Base-by-base conservation (phyloP, 2,888 invertebrate species). In the Pachydiplax longipennis region DNA sequence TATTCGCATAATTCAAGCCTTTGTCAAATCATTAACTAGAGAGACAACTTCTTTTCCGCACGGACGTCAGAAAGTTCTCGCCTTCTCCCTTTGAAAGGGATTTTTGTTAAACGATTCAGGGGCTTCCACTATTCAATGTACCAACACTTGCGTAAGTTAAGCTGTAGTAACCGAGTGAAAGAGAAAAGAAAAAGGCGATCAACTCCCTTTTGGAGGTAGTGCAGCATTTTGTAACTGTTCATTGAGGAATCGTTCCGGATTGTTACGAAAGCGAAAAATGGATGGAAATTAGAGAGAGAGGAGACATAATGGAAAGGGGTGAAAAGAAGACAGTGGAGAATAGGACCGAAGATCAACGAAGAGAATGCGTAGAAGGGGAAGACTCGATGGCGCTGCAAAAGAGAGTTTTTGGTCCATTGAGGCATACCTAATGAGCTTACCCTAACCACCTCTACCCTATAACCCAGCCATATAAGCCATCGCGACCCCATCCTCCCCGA, bases 391-490 rank as follows among this genome's bases (percentile, higher is more conserved):
- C 53, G 83, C 53, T 35, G 58, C 31, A 35, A 83, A 83, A 87
- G 65, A 53, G 87, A 87, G 87, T 37, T 61, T 87, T 87, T 87
- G 87, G 87, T 87, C 87, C 87, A 87, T 87, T 87, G 87, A 65
- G 87, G 87, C 87, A 87, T 87, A 48, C 61, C 87, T 87, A 87
- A 87, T 87, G 37, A 87, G 87, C 87, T 87, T 87, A 87, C 87
- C 87, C 61, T 37, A 31, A 87, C 87, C 87, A 44, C 44, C 82
- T 48, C 22, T 44, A n/a, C 44, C 31, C 61, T 61, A 61, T 61
- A 53, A 53, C 83, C 83, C 83, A n/a, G 15, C 25, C 61, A 37
- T 22, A 87, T 87, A 37, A 58, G 87, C 87, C 61, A 87, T 83
- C 83, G 53, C 48, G 58, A 31, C 83, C 87, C 61, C 87, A 61